These are phyloP conservation scores for Neoarius graeffei DNA, from an alignment of 2,113 vertebrate species.

Conservation along the genomic window DNA sequence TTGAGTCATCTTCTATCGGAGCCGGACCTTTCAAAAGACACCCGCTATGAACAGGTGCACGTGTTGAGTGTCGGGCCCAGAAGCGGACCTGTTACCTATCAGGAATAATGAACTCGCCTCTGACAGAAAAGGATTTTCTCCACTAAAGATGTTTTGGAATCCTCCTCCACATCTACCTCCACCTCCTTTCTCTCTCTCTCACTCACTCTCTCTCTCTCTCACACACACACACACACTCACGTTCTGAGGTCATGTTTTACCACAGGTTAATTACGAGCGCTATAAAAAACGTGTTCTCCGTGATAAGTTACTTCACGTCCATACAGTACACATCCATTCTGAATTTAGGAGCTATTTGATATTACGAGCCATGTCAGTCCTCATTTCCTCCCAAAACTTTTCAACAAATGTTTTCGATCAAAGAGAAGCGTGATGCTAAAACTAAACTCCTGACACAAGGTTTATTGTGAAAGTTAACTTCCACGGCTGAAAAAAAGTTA, in stretches of 20 bases:
- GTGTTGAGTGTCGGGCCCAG: constrained; percentile 61
- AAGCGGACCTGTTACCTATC: constrained; percentile 62
- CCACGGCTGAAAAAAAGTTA: too few relatives aligned
- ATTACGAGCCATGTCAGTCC: constrained; percentile 50
- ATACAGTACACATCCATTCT: constrained; percentile 23
- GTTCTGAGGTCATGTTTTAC: constrained; percentile 14
- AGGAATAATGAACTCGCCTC: constrained; percentile 43
- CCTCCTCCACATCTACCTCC: background rate
- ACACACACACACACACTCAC: background rate
- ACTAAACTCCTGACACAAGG: background rate
- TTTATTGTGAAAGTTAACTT: constrained; percentile 12
- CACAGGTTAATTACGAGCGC: constrained; percentile 24
- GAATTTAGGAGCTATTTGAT: constrained; percentile 46
- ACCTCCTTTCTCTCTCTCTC: background rate
- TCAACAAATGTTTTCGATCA: constrained; percentile 44
- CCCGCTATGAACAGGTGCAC: constrained; percentile 84
- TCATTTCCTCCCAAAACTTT: constrained; percentile 42
- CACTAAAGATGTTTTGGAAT: background rate
- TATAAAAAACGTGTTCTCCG: constrained; percentile 26
- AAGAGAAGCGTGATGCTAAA: constrained; percentile 13
- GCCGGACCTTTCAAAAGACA: constrained; percentile 40
- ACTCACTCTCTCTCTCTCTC: too few relatives aligned
- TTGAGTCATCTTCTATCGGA: background rate
- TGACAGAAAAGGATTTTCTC: constrained; percentile 22
- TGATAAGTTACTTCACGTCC: constrained; percentile 26